Base-by-base conservation (phyloP, 64 coral and sea anemone genomes). In the Montipora foliosa region DNA sequence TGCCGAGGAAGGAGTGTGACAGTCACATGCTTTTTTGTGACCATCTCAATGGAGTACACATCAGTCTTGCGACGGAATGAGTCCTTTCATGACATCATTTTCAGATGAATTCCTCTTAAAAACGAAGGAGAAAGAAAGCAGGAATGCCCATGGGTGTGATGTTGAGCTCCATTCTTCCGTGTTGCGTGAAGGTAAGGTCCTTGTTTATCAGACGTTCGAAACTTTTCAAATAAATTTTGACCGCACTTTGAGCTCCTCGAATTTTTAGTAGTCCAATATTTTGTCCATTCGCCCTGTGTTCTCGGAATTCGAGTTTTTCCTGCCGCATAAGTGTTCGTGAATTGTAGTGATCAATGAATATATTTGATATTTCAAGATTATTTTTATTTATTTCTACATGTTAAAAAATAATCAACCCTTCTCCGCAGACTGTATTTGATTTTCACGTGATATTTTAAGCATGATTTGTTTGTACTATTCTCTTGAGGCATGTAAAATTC, bases 121-220 rank as follows among this genome's bases (percentile, higher is more conserved):
- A 8, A 64, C 52, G 22, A 14, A 11, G 9, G 37, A 44, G 79
- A 55, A 82, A 62, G 20, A 15, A 82, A 10, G 16, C 5, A 21
- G 4, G 8, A 44, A 71, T 69, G 44, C 15, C 66, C 17, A 86
- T 86, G 82, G 82, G 82, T 66, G 48, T 22, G 49, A 71, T 72
- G 64, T 4, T 70, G 17, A 71, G 82, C 20, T 72, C 45, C 2
- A 49, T 86, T 17, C 20, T 69, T 21, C 46, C 64, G 20, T 86
- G 62, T 86, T 86, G 82, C 64, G 82, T 50, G 66, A 72, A 86
- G 82, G 82, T 86, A 50, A 2, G 82, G 61, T 64, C 11, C 11
- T 15, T 64, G 61, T 64, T 14, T 4, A 57, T 57, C 53, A 57
- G 53, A 57, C 53, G 6, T 8, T 64, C 9, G 9, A 64, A 64